Evolutionary conservation across 2,888 invertebrate species (phyloP).

Genomic region (Drosophila demipolita): DNA sequence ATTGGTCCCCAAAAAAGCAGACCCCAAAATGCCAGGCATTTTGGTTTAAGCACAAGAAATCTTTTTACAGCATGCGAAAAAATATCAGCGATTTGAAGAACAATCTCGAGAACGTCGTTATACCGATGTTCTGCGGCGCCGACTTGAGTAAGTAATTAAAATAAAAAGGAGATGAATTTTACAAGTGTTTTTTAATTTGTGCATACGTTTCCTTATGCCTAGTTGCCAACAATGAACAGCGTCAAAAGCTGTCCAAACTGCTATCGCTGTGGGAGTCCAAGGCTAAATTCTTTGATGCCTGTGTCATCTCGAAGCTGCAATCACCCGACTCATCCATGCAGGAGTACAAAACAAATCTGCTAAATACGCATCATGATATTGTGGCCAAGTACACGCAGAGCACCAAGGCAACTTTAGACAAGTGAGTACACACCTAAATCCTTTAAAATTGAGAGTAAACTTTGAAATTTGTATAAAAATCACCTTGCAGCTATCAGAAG

Average conservation of each 20-base stretch:
- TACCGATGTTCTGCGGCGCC: slow-evolving; percentile 99
- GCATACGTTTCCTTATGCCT: slow-evolving; percentile 73
- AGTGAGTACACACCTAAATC: slow-evolving; percentile 83
- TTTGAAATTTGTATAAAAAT: background rate
- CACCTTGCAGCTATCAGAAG: slow-evolving; percentile 89
- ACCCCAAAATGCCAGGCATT: slow-evolving; percentile 16
- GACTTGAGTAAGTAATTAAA: slow-evolving; percentile 88
- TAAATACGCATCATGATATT: slow-evolving; percentile 92
- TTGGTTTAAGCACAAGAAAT: slow-evolving; percentile 56
- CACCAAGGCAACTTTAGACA: slow-evolving; percentile 93
- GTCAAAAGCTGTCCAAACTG: slow-evolving; percentile 95
- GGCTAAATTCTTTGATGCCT: slow-evolving; percentile 93
- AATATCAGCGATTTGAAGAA: slow-evolving; percentile 97
- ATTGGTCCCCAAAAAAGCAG: background rate
- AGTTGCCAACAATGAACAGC: slow-evolving; percentile 94
- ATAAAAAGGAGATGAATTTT: background rate
- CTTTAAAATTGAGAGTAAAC: background rate
- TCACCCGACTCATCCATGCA: slow-evolving; percentile 95
- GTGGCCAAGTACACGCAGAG: slow-evolving; percentile 91
- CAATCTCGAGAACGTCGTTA: slow-evolving; percentile 97
- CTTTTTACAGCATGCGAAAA: slow-evolving; percentile 94
- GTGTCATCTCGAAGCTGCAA: slow-evolving; percentile 94
- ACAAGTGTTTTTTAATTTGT: background rate
- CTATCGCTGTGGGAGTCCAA: slow-evolving; percentile 98
- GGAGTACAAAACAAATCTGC: slow-evolving; percentile 93